phyloP scores from a whole-genome alignment of 2,113 vertebrate species.

The Phylloscopus trochiloides region DNA sequence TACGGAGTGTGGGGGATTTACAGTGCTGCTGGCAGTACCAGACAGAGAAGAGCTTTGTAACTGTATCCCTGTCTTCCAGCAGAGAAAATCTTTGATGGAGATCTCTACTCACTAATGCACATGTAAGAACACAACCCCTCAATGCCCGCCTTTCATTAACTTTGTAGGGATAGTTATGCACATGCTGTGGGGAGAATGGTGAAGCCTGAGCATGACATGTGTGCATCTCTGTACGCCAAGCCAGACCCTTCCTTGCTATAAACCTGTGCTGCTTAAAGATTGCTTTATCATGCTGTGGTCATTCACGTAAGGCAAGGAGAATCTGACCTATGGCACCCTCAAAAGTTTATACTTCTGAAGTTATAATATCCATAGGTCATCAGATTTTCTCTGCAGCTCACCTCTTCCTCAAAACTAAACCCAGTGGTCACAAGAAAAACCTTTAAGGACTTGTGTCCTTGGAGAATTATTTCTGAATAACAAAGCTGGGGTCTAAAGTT shows the following conservation, averaged over 20 bases:
- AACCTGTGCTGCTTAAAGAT: background rate
- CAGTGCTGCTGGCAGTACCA: constrained; percentile 16
- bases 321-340: background rate
- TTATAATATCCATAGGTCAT: background rate
- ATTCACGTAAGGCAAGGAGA: background rate
- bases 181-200: background rate
- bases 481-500: constrained; percentile 11
- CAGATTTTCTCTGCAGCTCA: background rate
- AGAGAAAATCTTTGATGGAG: constrained; percentile 35
- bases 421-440: background rate
- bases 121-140: constrained; percentile 10
- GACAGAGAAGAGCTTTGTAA: constrained; percentile 47
- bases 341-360: background rate
- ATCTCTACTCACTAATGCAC: constrained; percentile 11
- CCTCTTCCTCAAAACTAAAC: background rate
- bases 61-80: background rate
- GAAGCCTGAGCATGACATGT: background rate
- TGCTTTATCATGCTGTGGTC: background rate
- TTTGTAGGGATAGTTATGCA: background rate
- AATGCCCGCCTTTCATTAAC: background rate
- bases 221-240: background rate
- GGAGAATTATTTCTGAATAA: constrained; percentile 4
- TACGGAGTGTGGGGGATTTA: constrained; percentile 33
- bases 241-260: background rate
- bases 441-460: background rate